A percentile compares a stretch with the other conserved stretches of the same genome.
Evolutionary conservation across 2,888 invertebrate species (phyloP).

Genomic region (Amphipyra berbera): DNA sequence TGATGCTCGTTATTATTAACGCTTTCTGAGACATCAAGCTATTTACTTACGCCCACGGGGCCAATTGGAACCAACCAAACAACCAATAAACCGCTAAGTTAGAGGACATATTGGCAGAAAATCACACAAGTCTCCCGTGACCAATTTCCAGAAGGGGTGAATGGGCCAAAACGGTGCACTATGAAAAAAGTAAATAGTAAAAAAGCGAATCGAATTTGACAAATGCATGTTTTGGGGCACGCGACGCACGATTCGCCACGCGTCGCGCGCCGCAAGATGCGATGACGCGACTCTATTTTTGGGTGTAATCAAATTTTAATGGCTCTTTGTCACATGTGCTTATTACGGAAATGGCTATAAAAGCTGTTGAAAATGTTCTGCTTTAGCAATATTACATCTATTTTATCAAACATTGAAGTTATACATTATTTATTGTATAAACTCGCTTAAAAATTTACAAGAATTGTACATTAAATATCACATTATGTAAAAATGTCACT

Average conservation of each 20-base stretch:
- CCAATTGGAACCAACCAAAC: slow-evolving; percentile 60
- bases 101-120: slow-evolving; percentile 83
- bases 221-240: slow-evolving; percentile 88
- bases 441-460: slow-evolving; percentile 13
- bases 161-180: slow-evolving; percentile 67
- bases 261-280: slow-evolving; percentile 66
- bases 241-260: slow-evolving; percentile 79
- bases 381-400: slow-evolving; percentile 13
- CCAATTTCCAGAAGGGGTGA: slow-evolving; percentile 82
- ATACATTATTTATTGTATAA: slow-evolving; percentile 14
- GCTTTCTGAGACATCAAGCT: slow-evolving; percentile 26
- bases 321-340: slow-evolving; percentile 62
- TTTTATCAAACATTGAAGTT: slow-evolving; percentile 24
- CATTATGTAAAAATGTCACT: slow-evolving; percentile 29
- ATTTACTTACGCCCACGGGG: slow-evolving; percentile 66
- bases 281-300: slow-evolving; percentile 65
- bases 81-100: slow-evolving; percentile 81
- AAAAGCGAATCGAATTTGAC: slow-evolving; percentile 87
- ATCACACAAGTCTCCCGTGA: slow-evolving; percentile 82
- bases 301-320: slow-evolving; percentile 69
- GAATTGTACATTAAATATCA: slow-evolving; percentile 43
- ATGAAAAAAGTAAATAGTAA: slow-evolving; percentile 83
- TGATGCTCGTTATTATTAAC: slow-evolving; percentile 31
- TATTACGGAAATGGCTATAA: slow-evolving; percentile 55
- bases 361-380: slow-evolving; percentile 37